Evolutionary conservation across 2,888 invertebrate genomes (phyloP).

Genomic region (Leucoma salicis): DNA sequence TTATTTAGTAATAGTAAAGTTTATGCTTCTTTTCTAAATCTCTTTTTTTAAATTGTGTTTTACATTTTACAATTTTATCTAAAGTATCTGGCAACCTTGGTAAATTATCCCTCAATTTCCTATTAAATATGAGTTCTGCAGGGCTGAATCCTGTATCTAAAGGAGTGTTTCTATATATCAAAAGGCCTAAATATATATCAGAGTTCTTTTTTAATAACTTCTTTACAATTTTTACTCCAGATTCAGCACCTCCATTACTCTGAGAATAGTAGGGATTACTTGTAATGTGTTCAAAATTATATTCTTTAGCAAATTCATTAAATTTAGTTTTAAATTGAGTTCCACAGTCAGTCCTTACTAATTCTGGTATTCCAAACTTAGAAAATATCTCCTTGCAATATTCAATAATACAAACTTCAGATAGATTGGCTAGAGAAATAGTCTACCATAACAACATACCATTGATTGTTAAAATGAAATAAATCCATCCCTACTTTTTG

Average conservation of each 20-base stretch:
- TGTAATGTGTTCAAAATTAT: background rate
- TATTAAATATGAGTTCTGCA: background rate
- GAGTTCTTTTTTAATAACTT: background rate
- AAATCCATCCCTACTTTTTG: background rate
- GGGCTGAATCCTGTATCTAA: background rate
- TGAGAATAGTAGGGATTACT: background rate
- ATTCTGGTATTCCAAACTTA: background rate
- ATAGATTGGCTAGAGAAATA: background rate
- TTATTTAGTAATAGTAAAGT: background rate
- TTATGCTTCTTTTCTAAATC: background rate
- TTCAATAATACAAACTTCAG: background rate
- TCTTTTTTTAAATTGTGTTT: no score
- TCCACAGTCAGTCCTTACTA: background rate
- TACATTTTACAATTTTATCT: no score
- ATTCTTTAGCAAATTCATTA: background rate
- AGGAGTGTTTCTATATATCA: background rate
- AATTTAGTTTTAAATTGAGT: background rate
- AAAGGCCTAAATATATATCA: no score
- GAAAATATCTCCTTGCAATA: background rate
- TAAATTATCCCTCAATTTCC: background rate
- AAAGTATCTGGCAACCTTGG: no score
- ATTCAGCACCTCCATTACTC: background rate
- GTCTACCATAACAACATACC: background rate
- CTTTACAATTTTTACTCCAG: background rate
- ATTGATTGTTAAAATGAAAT: background rate